Percentiles rank a stretch among this genome's conserved stretches.
Evolutionary conservation across 2,888 invertebrate species (phyloP).

Genomic region (Ormia ochracea): DNA sequence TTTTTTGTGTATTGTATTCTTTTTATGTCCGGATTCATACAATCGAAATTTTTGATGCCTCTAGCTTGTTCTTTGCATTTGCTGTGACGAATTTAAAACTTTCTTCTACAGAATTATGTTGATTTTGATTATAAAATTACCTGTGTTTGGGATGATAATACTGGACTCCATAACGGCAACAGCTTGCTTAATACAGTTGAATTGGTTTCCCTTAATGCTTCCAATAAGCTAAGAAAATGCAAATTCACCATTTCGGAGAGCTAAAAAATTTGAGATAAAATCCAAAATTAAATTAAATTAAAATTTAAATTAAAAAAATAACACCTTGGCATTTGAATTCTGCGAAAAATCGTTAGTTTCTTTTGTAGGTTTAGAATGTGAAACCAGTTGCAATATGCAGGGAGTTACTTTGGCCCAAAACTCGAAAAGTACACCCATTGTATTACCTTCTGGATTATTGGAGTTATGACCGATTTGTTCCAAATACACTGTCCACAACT

Average conservation of each 20-base stretch:
- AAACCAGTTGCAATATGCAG: conserved; percentile 92
- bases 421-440: conserved; percentile 91
- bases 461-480: conserved; percentile 88
- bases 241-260: conserved; percentile 98
- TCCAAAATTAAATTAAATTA: not conserved
- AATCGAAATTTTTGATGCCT: no score
- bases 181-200: conserved; percentile 94
- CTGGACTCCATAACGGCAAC: conserved; percentile 96
- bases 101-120: no score
- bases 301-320: not conserved
- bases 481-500: conserved; percentile 98
- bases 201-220: conserved; percentile 95
- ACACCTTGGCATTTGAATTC: conserved; percentile 67
- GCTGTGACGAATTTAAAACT: no score
- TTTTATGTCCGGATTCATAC: no score
- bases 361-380: conserved; percentile 92
- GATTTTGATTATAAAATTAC: conserved; percentile 75
- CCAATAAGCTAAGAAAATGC: conserved; percentile 95
- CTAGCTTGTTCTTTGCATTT: no score
- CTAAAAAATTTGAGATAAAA: conserved; percentile 77
- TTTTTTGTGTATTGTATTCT: no score
- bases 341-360: conserved; percentile 67
- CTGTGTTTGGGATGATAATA: conserved; percentile 92
- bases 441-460: conserved; percentile 85
- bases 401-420: conserved; percentile 99